Evolutionary conservation across 2,888 invertebrate genomes (phyloP).

Genomic region (Calameuta filiformis): DNA sequence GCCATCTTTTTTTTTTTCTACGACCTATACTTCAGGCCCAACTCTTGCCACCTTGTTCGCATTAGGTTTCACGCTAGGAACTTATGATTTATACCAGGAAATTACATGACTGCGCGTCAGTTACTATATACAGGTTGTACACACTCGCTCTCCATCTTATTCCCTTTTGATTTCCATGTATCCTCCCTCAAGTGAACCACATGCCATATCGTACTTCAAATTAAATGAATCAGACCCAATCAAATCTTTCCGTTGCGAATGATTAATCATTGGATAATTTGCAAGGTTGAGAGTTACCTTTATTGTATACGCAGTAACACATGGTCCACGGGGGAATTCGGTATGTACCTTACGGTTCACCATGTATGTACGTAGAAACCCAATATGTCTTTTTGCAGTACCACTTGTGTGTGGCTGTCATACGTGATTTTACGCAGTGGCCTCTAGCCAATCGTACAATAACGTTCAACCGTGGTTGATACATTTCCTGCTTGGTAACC

Average conservation of each 20-base stretch:
- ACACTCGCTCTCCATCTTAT: neutral
- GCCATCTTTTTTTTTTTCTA: neutral
- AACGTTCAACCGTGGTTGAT: conserved; percentile 20
- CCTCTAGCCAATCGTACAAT: conserved; percentile 27
- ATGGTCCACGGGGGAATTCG: neutral
- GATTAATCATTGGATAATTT: neutral
- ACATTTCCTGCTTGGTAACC: conserved; percentile 43
- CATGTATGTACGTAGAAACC: neutral
- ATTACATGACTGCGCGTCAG: conserved; percentile 12
- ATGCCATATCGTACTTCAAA: neutral
- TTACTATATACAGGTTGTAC: conserved; percentile 2
- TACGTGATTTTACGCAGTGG: neutral
- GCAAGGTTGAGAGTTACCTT: neutral
- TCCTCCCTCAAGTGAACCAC: neutral
- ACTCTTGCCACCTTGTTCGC: neutral
- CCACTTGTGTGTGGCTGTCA: neutral
- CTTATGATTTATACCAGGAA: conserved; percentile 37
- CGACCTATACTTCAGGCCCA: neutral
- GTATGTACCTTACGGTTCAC: neutral
- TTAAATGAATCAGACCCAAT: neutral
- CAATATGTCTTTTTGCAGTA: neutral
- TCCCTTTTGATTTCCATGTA: neutral
- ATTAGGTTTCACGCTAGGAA: neutral
- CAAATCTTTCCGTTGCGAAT: neutral
- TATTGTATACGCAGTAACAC: neutral